phyloP scores from a whole-genome alignment of 2,888 invertebrate genomes.

The Crossocerus cetratus region DNA sequence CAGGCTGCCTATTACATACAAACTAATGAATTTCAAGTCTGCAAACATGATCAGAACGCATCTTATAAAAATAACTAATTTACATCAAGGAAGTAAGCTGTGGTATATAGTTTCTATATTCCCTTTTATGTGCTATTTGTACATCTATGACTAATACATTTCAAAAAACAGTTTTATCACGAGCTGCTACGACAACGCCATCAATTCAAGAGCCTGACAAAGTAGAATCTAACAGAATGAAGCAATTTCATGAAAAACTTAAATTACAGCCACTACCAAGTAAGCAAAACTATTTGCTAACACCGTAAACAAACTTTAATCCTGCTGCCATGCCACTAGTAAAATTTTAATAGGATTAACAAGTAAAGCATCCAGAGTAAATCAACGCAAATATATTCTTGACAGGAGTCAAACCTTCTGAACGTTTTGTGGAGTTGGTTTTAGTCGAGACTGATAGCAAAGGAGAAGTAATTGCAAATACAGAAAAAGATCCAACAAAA shows the following conservation, averaged over 20 bases:
- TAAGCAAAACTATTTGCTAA: slow-evolving; percentile 26
- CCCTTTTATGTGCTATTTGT: too few species aligned
- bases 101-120: too few species aligned
- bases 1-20: not conserved
- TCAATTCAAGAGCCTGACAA: slow-evolving; percentile 3
- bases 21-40: not conserved
- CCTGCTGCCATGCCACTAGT: too few species aligned
- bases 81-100: too few species aligned
- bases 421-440: slow-evolving; percentile 62
- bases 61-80: too few species aligned
- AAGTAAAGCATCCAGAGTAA: slow-evolving; percentile 9
- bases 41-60: not conserved
- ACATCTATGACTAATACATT: too few species aligned
- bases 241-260: slow-evolving; percentile 66
- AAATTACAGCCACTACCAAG: slow-evolving; percentile 61
- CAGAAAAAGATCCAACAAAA: slow-evolving; percentile 69
- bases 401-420: slow-evolving; percentile 49
- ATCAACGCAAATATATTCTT: slow-evolving; percentile 6
- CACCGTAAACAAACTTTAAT: not conserved
- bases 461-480: slow-evolving; percentile 62
- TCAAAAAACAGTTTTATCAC: not conserved
- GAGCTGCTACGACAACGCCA: slow-evolving; percentile 4
- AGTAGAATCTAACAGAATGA: slow-evolving; percentile 65
- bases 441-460: slow-evolving; percentile 64
- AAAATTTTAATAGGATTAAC: not conserved